Conservation (phyloP, 2,888 invertebrate species). For the Pasiphila rectangulata region DNA sequence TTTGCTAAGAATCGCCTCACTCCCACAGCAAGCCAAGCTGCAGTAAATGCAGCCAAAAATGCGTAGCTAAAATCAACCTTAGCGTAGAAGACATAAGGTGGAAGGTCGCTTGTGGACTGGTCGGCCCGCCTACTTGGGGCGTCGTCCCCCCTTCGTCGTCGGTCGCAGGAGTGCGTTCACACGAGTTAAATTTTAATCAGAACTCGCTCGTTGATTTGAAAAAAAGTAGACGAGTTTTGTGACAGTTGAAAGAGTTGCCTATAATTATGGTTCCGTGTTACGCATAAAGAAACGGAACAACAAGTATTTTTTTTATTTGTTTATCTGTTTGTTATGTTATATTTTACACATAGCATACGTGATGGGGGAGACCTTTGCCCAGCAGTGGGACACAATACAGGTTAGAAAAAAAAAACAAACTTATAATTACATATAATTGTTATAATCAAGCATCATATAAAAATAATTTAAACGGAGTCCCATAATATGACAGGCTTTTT, state of each 20-base stretch:
- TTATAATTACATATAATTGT: no score
- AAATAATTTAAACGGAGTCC: no score
- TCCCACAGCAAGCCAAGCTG: constrained; percentile 59
- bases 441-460: no score
- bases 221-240: constrained; percentile 55
- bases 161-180: constrained; percentile 68
- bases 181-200: constrained; percentile 77
- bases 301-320: background rate
- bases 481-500: no score
- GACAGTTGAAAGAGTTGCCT: constrained; percentile 45
- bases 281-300: background rate
- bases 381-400: no score
- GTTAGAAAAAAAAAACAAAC: no score
- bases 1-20: constrained; percentile 67
- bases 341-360: no score
- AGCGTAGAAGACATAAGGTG: constrained; percentile 29
- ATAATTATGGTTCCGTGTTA: constrained; percentile 1
- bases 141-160: constrained; percentile 66
- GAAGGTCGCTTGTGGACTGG: constrained; percentile 33
- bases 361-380: no score
- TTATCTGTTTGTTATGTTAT: no score
- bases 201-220: constrained; percentile 67
- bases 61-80: constrained; percentile 33
- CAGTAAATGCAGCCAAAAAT: constrained; percentile 58
- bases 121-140: constrained; percentile 76